phyloP scores from a whole-genome alignment of 2,888 invertebrate genomes.

The Gryllus longicercus region DNA sequence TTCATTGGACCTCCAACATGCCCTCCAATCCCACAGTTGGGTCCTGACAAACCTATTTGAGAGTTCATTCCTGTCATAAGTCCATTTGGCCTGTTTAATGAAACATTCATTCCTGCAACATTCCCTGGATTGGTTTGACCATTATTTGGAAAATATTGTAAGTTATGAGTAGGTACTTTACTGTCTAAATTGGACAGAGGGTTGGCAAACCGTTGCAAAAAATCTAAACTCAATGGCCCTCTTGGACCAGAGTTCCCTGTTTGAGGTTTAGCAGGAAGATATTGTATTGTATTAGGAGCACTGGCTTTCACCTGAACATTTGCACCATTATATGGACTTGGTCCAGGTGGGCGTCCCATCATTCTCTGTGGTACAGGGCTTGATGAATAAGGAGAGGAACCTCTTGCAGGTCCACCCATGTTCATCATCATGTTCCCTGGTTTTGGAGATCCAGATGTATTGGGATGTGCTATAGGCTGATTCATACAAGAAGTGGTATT shows the following conservation, averaged over 20 bases:
- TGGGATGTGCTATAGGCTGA: constrained; percentile 38
- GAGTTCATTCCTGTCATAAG: constrained; percentile 44
- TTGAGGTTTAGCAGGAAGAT: constrained; percentile 92
- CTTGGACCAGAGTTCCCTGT: constrained; percentile 66
- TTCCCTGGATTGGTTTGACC: constrained; percentile 54
- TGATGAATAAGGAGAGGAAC: constrained; percentile 54
- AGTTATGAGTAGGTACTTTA: constrained; percentile 66
- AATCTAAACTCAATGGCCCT: constrained; percentile 84
- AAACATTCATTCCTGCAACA: constrained; percentile 53
- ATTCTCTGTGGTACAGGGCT: constrained; percentile 52
- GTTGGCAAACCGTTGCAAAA: constrained; percentile 82
- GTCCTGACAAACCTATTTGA: constrained; percentile 41
- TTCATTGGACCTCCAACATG: constrained; percentile 42
- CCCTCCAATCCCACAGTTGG: constrained; percentile 45
- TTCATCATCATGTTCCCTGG: constrained; percentile 39
- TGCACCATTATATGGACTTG: constrained; percentile 65
- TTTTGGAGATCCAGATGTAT: constrained; percentile 41
- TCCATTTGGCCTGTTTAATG: constrained; percentile 49
- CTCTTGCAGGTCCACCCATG: constrained; percentile 44
- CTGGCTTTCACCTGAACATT: constrained; percentile 89
- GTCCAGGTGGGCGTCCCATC: constrained; percentile 60
- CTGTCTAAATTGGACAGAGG: constrained; percentile 69
- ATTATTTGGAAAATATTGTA: constrained; percentile 70
- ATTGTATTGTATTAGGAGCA: constrained; percentile 97
- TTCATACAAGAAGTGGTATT: constrained; percentile 32